Percentiles rank a stretch among this genome's conserved stretches.
Evolutionary conservation across 2,888 invertebrate genomes (phyloP).

Genomic region (Sturmia bella): DNA sequence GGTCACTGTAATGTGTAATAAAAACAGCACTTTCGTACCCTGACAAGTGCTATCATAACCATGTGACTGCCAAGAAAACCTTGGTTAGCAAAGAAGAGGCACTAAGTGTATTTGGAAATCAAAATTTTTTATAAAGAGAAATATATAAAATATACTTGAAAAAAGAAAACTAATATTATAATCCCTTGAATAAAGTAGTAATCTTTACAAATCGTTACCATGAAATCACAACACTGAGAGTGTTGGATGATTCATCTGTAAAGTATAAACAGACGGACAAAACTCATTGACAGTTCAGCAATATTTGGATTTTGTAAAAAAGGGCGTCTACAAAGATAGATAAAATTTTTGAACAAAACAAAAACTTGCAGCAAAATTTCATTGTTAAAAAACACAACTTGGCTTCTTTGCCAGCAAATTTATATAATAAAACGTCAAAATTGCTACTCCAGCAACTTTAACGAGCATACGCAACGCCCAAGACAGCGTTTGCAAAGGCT

Average conservation of each 20-base stretch:
- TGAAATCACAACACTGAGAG: background rate
- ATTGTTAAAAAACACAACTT: background rate
- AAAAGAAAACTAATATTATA: conserved; percentile 1
- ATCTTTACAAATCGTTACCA: background rate
- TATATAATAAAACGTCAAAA: conserved; percentile 72
- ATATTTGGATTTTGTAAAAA: conserved; percentile 22
- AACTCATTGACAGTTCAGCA: background rate
- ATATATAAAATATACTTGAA: conserved; percentile 14
- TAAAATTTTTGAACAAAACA: background rate
- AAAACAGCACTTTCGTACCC: background rate
- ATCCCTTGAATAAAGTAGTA: conserved; percentile 19
- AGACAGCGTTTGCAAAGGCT: conserved; percentile 77
- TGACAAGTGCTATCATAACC: conserved; percentile 6
- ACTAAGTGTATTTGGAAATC: conserved; percentile 10
- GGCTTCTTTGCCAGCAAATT: conserved; percentile 20
- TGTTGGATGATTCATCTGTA: conserved; percentile 37
- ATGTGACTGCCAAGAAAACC: background rate
- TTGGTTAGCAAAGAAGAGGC: conserved; percentile 21
- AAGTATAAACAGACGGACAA: background rate
- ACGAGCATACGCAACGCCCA: conserved; percentile 76
- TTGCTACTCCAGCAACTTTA: conserved; percentile 74
- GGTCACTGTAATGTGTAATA: too few species aligned
- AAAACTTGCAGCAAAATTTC: background rate
- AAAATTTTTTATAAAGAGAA: conserved; percentile 9
- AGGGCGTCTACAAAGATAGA: conserved; percentile 55